phyloP scores from a whole-genome alignment of 2,888 invertebrate species.

The Microdon myrmicae region DNA sequence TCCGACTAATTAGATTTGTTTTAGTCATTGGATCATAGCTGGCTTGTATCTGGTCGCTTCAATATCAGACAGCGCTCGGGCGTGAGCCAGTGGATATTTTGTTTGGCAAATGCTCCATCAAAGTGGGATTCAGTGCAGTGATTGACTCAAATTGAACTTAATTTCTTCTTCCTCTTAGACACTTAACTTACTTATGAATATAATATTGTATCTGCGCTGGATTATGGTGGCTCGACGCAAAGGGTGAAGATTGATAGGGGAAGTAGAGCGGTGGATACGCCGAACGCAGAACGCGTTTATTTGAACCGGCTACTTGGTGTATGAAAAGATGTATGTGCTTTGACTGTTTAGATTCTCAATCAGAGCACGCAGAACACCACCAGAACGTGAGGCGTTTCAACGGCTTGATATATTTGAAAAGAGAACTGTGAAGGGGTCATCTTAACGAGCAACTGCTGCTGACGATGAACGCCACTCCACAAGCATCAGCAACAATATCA shows the following conservation, averaged over 20 bases:
- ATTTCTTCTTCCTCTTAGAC: constrained; percentile 59
- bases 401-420: constrained; percentile 29
- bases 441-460: constrained; percentile 27
- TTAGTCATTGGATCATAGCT: too few species aligned
- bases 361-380: constrained; percentile 40
- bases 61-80: constrained; percentile 19
- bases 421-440: constrained; percentile 35
- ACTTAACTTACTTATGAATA: constrained; percentile 56
- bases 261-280: constrained; percentile 5
- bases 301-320: background rate
- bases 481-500: constrained; percentile 7
- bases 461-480: constrained; percentile 11
- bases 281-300: constrained; percentile 3
- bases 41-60: constrained; percentile 12
- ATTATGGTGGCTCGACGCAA: constrained; percentile 12
- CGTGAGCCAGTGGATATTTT: constrained; percentile 15
- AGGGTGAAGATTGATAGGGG: background rate
- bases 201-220: constrained; percentile 40
- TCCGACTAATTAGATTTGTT: constrained; percentile 47
- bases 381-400: constrained; percentile 38
- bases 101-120: constrained; percentile 44
- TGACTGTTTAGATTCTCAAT: constrained; percentile 19
- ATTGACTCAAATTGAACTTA: constrained; percentile 60
- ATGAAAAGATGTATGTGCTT: constrained; percentile 1
- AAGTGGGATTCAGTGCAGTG: constrained; percentile 55